Percentiles rank a stretch among this genome's conserved stretches.
phyloP scores from a whole-genome alignment of 2,113 vertebrate species.

The human (Homo sapiens) region DNA sequence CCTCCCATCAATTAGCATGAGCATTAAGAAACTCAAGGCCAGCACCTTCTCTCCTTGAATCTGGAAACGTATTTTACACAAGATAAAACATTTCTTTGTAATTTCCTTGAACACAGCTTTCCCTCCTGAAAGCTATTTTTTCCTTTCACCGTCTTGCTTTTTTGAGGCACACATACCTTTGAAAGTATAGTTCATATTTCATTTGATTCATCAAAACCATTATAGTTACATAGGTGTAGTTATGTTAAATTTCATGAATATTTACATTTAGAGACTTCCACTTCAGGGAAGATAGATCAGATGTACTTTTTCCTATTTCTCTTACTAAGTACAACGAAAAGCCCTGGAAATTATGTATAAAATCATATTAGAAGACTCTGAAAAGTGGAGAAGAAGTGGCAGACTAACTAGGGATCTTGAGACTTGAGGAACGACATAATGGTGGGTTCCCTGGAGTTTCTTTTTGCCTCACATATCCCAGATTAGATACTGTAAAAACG shows the following conservation, averaged over 20 bases:
- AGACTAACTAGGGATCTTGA: too few relatives aligned
- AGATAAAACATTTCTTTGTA: not conserved
- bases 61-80: not conserved
- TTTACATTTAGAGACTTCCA: not conserved
- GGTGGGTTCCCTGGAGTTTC: not conserved
- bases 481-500: not conserved
- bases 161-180: not conserved
- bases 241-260: not conserved
- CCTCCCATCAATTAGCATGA: not conserved
- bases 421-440: not conserved
- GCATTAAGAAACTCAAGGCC: not conserved
- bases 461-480: not conserved
- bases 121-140: not conserved
- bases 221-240: not conserved
- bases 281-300: not conserved
- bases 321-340: not conserved
- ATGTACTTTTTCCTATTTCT: not conserved
- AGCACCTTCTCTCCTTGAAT: not conserved
- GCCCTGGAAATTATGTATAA: not conserved
- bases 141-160: not conserved
- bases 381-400: not conserved
- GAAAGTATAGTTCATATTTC: not conserved
- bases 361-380: not conserved
- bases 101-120: not conserved
- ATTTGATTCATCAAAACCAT: not conserved